Percentiles rank a stretch among this genome's conserved stretches.
Evolutionary conservation across 2,113 vertebrate species (phyloP).

Genomic region (Clarias magur): DNA sequence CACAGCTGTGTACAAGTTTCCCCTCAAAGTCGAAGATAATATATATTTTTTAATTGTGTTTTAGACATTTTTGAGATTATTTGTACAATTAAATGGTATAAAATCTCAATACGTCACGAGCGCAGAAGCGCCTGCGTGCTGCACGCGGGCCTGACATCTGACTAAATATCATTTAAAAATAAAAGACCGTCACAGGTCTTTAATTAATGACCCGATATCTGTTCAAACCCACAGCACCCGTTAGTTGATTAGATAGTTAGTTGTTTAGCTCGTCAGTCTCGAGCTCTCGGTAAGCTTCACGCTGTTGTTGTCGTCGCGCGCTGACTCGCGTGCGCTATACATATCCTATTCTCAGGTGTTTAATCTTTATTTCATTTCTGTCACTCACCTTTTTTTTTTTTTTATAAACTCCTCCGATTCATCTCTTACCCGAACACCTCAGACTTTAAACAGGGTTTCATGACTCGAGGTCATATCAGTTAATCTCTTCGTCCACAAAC

Average conservation of each 20-base stretch:
- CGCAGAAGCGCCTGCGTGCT: neutral
- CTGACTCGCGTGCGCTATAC: neutral
- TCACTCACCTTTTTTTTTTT: conserved; percentile 14
- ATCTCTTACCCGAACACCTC: neutral
- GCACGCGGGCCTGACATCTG: neutral
- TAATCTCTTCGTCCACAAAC: neutral
- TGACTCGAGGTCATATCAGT: neutral
- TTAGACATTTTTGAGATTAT: neutral
- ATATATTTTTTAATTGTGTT: neutral
- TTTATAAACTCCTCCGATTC: neutral
- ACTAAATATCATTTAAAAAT: neutral
- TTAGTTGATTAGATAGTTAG: no score
- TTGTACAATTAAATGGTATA: neutral
- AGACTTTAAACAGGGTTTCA: neutral
- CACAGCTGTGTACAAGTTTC: neutral
- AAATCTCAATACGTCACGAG: neutral
- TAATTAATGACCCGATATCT: neutral
- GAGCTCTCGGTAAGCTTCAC: no score
- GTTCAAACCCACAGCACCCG: neutral
- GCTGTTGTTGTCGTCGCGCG: neutral
- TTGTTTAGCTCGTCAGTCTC: no score
- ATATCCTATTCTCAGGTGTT: neutral
- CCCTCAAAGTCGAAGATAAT: neutral
- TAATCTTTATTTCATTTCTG: neutral
- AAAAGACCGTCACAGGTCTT: neutral